Evolutionary conservation across 2,888 invertebrate genomes (phyloP).

Genomic region (Drosophila helvetica): DNA sequence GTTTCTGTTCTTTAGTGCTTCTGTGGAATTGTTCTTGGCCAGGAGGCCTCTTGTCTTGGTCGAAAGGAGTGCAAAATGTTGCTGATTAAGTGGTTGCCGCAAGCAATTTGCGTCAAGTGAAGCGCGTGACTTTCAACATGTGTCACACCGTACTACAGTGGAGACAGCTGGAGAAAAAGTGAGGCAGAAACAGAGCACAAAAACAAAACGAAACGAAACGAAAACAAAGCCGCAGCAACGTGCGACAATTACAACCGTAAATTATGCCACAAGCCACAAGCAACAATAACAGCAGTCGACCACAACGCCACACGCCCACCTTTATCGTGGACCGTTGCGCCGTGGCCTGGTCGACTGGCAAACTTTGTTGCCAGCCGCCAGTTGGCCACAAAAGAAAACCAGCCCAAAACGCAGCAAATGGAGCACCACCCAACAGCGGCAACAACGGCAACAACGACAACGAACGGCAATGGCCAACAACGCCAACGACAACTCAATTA

Average conservation of each 20-base stretch:
- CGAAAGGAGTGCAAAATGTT: conserved; percentile 56
- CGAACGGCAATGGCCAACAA: conserved; percentile 26
- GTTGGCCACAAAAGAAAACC: conserved; percentile 51
- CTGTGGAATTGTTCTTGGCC: conserved; percentile 5
- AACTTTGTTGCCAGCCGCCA: conserved; percentile 23
- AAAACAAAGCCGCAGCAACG: conserved; percentile 51
- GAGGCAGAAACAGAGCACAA: conserved; percentile 27
- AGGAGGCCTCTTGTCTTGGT: conserved; percentile 32
- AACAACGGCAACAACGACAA: conserved; percentile 38
- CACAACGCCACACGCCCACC: conserved; percentile 28
- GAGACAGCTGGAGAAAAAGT: conserved; percentile 23
- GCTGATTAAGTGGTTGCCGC: conserved; percentile 73
- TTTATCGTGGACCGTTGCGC: conserved; percentile 26
- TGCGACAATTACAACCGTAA: conserved; percentile 74
- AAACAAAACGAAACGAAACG: conserved; percentile 30
- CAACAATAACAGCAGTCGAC: conserved; percentile 40
- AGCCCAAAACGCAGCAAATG: conserved; percentile 53
- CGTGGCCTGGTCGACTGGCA: conserved; percentile 19
- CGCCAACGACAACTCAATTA: conserved; percentile 67
- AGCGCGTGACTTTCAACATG: conserved; percentile 62
- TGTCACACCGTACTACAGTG: conserved; percentile 51
- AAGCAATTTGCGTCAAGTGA: conserved; percentile 74
- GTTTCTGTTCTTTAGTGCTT: neutral
- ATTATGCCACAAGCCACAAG: conserved; percentile 68
- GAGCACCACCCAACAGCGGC: conserved; percentile 47